These are phyloP conservation scores for Entosphenus tridentatus DNA, from an alignment of 2,113 vertebrate species.

Conservation along the genomic window DNA sequence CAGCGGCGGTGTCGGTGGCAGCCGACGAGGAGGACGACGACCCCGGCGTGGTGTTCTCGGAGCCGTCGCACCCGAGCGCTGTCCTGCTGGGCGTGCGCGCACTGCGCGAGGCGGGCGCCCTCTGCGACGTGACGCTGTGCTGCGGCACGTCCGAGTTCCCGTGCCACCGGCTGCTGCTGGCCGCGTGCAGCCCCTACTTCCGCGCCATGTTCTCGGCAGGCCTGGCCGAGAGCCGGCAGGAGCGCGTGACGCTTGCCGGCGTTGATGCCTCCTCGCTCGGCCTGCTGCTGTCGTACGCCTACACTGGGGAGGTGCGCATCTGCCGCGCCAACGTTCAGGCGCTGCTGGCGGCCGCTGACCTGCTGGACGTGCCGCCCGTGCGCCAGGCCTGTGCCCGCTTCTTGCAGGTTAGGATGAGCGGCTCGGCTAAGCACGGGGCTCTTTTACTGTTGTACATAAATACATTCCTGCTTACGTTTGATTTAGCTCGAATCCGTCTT, in stretches of 20 bases:
- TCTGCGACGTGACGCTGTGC: slow-evolving; percentile 41
- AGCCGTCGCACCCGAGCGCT: slow-evolving; percentile 25
- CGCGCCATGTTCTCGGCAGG: slow-evolving; percentile 52
- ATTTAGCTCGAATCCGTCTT: no score
- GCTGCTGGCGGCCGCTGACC: slow-evolving; percentile 63
- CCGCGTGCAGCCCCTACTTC: slow-evolving; percentile 41
- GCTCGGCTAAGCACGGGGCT: no score
- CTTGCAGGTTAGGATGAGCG: slow-evolving; percentile 25
- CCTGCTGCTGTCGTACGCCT: slow-evolving; percentile 72
- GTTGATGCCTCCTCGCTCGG: slow-evolving; percentile 69
- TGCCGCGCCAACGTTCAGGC: slow-evolving; percentile 81
- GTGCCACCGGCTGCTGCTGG: slow-evolving; percentile 36
- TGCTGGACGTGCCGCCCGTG: slow-evolving; percentile 86
- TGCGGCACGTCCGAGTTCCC: slow-evolving; percentile 40
- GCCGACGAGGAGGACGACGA: no score
- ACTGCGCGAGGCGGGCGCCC: slow-evolving; percentile 33
- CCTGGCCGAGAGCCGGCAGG: slow-evolving; percentile 22
- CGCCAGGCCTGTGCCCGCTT: slow-evolving; percentile 89
- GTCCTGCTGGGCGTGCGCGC: slow-evolving; percentile 37
- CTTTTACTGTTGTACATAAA: no score
- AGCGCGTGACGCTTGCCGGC: slow-evolving; percentile 54
- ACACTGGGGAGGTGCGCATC: slow-evolving; percentile 71
- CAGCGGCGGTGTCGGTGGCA: no score
- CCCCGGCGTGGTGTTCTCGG: slow-evolving; percentile 21
- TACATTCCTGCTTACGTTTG: no score